Evolutionary conservation across 1,140 invertebrate species (phyloP).

Genomic region (Hycleus phaleratus): DNA sequence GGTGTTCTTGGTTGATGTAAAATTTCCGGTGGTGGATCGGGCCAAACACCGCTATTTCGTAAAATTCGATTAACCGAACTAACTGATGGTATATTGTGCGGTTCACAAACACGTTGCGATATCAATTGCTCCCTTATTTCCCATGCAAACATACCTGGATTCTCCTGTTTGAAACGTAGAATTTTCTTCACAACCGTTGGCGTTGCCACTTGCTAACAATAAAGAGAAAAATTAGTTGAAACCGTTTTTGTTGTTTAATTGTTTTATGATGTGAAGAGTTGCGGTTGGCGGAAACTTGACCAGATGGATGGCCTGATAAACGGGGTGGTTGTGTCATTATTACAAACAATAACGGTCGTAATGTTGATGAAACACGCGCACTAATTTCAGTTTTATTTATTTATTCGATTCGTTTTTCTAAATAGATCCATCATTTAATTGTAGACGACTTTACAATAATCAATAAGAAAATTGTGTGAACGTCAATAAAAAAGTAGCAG

Average conservation of each 20-base stretch:
- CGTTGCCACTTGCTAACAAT: slow-evolving; percentile 76
- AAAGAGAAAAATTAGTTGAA: neutral
- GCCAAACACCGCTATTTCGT: slow-evolving; percentile 71
- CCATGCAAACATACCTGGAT: slow-evolving; percentile 86
- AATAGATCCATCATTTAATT: too few relatives aligned
- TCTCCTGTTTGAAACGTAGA: slow-evolving; percentile 81
- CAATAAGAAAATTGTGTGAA: too few relatives aligned
- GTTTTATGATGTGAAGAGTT: neutral
- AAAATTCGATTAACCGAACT: slow-evolving; percentile 93
- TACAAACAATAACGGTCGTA: slow-evolving; percentile 5
- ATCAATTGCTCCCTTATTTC: slow-evolving; percentile 84
- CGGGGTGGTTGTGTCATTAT: slow-evolving; percentile 10
- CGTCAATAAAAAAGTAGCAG: too few relatives aligned
- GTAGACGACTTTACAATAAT: too few relatives aligned
- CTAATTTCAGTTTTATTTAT: too few relatives aligned
- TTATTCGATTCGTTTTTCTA: too few relatives aligned
- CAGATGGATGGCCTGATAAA: neutral
- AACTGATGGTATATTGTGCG: slow-evolving; percentile 81
- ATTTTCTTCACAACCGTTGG: slow-evolving; percentile 89
- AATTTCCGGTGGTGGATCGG: slow-evolving; percentile 33
- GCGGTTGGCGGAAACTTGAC: slow-evolving; percentile 4
- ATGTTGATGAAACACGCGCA: slow-evolving; percentile 1
- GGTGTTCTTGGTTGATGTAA: slow-evolving; percentile 22
- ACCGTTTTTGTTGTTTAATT: neutral
- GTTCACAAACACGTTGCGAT: slow-evolving; percentile 76